phyloP scores from a whole-genome alignment of 2,797 vertebrate genomes.

The Tragelaphus oryx region DNA sequence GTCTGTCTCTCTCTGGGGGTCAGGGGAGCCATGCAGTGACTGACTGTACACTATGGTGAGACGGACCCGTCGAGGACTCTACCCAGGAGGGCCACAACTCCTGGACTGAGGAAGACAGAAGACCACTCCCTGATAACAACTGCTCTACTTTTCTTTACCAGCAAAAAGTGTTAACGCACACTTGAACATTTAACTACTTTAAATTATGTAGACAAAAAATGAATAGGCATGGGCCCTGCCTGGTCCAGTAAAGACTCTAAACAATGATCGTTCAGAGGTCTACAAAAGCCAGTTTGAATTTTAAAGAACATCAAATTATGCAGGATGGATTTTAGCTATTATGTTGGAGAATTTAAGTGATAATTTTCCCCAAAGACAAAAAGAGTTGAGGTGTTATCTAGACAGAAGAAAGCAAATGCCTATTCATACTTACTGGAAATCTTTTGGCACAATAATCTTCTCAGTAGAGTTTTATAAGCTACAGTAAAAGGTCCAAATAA shows the following conservation, averaged over 20 bases:
- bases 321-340: not conserved
- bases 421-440: conserved; percentile 1
- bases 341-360: not conserved
- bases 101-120: not conserved
- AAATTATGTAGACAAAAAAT: not conserved
- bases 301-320: not conserved
- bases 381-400: not conserved
- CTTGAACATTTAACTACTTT: not conserved
- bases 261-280: not conserved
- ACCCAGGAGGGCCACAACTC: not conserved
- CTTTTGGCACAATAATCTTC: not conserved
- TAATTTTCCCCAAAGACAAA: not conserved
- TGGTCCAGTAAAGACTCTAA: not conserved
- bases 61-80: not conserved
- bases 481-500: not conserved
- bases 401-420: conserved; percentile 2
- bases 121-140: not conserved
- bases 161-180: not conserved
- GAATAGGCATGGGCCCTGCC: not conserved
- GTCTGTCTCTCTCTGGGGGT: not conserved
- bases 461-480: not conserved
- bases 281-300: not conserved
- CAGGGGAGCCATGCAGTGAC: not conserved
- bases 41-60: accelerated
- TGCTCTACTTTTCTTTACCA: not conserved